Base-by-base conservation (phyloP, 2,113 vertebrate genomes). In the Rhodinocichla rosea region DNA sequence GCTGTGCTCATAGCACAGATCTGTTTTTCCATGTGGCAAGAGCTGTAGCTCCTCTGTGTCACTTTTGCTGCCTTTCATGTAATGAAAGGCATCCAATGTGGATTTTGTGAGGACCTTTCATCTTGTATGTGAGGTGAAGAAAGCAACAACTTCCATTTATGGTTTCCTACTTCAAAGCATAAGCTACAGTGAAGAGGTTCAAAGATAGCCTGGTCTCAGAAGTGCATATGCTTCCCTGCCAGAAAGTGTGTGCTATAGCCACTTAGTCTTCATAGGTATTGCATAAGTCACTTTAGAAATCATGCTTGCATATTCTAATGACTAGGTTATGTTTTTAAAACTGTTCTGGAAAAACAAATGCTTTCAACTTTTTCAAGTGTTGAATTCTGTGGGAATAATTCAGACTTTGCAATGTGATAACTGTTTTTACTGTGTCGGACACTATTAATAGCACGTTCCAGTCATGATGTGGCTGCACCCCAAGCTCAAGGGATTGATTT, bases 301-400 rank as follows among this genome's bases (percentile, higher is more conserved):
- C 45, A 50, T n/a, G 28, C 56, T 92, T 50, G 79, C 53, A 35
- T 89, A 26, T 83, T 85, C 55, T 90, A 83, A 39, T 62, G 35
- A 47, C 76, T 87, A 24, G 24, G 64, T 57, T 87, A 53, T 93
- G 73, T 92, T 96, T 94, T 60, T 83, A 74, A 67, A 93, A 64
- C 47, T 40, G 37, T 19, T 81, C 56, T 94, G 87, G 87, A 89
- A 90, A 92, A 88, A 94, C 20, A 42, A 91, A 73, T 77, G 52
- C 77, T 70, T 65, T 60, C 20, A n/a, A 49, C 33, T 63, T 90
- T 87, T 81, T 85, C 33, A 69, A 89, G 67, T 87, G 73, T 67
- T 92, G 63, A 62, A 37, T 88, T 97, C 91, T 91, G 28, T 93
- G 63, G 83, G 84, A 87, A 88, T 79, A 80, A 70, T 87, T 96